These are phyloP conservation scores for Didymodactylos carnosus DNA, from an alignment of 2,888 invertebrate species.

Conservation along the genomic window DNA sequence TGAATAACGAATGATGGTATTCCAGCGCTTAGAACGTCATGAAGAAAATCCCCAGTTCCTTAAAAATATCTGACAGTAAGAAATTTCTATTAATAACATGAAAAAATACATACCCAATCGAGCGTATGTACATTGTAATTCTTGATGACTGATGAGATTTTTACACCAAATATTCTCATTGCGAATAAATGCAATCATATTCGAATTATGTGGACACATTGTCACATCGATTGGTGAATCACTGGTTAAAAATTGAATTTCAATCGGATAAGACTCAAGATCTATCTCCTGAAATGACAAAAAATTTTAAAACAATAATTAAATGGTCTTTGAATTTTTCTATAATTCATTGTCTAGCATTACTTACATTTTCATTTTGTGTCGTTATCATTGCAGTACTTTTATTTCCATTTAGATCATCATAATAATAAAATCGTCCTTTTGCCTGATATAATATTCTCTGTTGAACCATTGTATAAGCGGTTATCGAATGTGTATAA, in stretches of 20 bases:
- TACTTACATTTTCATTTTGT: no score
- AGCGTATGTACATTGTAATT: conserved; percentile 26
- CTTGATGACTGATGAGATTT: conserved; percentile 39
- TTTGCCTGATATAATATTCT: no score
- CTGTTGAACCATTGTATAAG: no score
- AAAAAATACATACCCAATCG: no score
- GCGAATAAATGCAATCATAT: conserved; percentile 69
- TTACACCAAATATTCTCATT: conserved; percentile 76
- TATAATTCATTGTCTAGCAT: neutral
- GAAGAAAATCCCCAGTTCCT: no score
- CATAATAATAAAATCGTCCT: no score
- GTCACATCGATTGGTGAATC: conserved; percentile 49
- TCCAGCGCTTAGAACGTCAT: conserved; percentile 45
- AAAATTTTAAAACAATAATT: neutral
- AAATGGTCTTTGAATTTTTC: neutral
- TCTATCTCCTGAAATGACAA: neutral
- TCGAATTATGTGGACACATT: conserved; percentile 57
- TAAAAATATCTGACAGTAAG: no score
- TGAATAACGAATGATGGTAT: conserved; percentile 95
- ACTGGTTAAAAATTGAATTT: conserved; percentile 24
- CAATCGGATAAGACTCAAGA: conserved; percentile 25
- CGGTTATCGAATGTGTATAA: no score
- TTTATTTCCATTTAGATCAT: no score
- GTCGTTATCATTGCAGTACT: no score
- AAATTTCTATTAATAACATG: no score